Evolutionary conservation across 2,797 vertebrate genomes (phyloP), one percentile per base, ranked within the genome.

Genomic region (Rhynchonycteris naso): DNA sequence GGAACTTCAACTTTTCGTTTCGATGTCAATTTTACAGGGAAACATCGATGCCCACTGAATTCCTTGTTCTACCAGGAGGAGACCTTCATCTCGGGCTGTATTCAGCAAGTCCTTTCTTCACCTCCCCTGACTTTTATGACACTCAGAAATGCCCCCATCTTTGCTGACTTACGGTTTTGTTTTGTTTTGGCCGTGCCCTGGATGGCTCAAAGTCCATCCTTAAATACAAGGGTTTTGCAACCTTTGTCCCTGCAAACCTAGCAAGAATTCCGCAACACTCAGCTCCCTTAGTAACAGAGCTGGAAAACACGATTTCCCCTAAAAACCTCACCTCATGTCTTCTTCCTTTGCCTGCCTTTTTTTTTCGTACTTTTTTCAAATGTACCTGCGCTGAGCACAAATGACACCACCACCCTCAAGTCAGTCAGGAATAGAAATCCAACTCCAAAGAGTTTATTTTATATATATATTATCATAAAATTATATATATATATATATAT

Each of bases 151-250:
- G 58, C 30, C 24, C 30, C 4, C 2, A 0, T 38, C 88, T 65
- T 68, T 96, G 94, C 89, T 90, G 89, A 93, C 66, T 26, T 59
- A 43, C 59, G 52, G 3, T 0, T 0, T 0, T 38, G 38, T 47
- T 79, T 81, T 71, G 28, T 63, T 93, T 83, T 35, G n/a, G 33
- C 18, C 5, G 7, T 66, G 47, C 5, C 30, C 50, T 15, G 38
- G 91, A 30, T 2, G 1, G 69, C 50, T 93, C 85, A 86, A 94
- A 95, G 93, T 96, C 92, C 86, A 35, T 14, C 58, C 33, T 75
- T 56, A 80, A 93, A 82, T 1, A 22, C 43, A 71, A 83, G 52
- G 28, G 58, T 35, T 90, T 90, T 90, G 52, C 78, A 72, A 94
- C 15, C 69, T 79, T 83, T 72, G 18, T 24, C 24, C 12, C 0